These are phyloP conservation scores for Peromyscus californicus DNA, from an alignment of 2,113 vertebrate species.

Conservation along the genomic window DNA sequence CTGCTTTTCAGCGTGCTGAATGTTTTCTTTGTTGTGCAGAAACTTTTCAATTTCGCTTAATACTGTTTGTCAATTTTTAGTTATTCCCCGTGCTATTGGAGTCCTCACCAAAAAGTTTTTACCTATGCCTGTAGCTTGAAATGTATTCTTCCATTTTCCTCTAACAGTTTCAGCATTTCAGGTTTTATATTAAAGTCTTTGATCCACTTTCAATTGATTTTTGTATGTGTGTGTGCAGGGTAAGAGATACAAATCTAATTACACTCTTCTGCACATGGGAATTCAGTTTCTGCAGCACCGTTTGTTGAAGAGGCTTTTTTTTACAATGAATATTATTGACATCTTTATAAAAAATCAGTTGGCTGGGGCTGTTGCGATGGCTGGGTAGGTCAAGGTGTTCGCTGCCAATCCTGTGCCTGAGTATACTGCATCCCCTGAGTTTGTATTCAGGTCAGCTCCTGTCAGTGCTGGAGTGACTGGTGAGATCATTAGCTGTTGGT, in stretches of 20 bases:
- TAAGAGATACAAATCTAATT: slow-evolving; percentile 6
- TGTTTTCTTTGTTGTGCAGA: neutral
- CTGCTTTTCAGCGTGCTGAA: neutral
- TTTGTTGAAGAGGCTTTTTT: neutral
- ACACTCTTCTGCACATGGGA: neutral
- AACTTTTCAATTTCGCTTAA: neutral
- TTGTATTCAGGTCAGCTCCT: neutral
- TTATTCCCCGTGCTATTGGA: neutral
- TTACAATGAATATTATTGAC: neutral
- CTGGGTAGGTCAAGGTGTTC: neutral
- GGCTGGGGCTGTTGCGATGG: neutral
- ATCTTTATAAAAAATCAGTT: neutral
- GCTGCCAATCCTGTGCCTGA: neutral
- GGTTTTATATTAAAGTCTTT: neutral
- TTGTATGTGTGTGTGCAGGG: neutral
- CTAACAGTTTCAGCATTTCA: neutral
- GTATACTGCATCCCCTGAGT: neutral
- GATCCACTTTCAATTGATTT: neutral
- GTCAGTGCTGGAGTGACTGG: neutral
- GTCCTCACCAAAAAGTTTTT: neutral
- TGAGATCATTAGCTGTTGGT: neutral
- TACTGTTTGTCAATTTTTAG: neutral
- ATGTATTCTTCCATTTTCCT: neutral
- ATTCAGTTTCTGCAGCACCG: neutral
- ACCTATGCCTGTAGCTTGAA: neutral